Evolutionary conservation across 1,140 invertebrate species (phyloP), one percentile per base, ranked within the genome.

Genomic region (Sesamia nonagrioides): DNA sequence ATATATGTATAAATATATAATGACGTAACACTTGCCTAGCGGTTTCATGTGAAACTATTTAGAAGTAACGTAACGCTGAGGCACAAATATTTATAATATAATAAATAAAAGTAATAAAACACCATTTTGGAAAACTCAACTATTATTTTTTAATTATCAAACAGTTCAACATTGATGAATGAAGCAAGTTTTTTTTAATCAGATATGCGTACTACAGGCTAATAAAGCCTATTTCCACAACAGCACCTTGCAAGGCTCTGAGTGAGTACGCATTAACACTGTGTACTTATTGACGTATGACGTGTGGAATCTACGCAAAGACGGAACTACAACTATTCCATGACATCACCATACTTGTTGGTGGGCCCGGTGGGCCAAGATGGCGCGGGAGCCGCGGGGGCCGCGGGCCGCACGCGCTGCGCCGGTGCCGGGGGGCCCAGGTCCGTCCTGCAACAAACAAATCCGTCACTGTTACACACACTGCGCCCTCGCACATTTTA

Each of bases 311-410:
- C 11, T 54, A 48, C 18, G 48, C 40, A 40, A 45, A 48, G 50
- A 77, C 75, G n/a, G 17, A 27, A 42, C 58, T 15, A 15, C 40
- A 9, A 35, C 45, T 84, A 93, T 60, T 92, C 91, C 89, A 93
- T 89, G 21, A 52, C 58, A 71, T 94, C 91, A n/a, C 92, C 91
- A 60, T 94, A 94, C 77, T 92, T 89, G 85, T 94, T 94, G 40
- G 92, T 94, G 17, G 82, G 54, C 6, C 75, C 33, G 2, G 78
- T 72, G 4, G 80, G 61, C 6, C n/a, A n/a, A n/a, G n/a, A n/a
- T n/a, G n/a, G n/a, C n/a, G n/a, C n/a, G n/a, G n/a, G n/a, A n/a
- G n/a, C n/a, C n/a, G 72, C n/a, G 37, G 69, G n/a, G 45, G 80
- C n/a, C 40, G 72, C 42, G 17, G 69, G 37, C 35, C 71, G 79